These are phyloP conservation scores for Leptinotarsa tumamoca DNA, from an alignment of 2,888 invertebrate species.

Conservation along the genomic window DNA sequence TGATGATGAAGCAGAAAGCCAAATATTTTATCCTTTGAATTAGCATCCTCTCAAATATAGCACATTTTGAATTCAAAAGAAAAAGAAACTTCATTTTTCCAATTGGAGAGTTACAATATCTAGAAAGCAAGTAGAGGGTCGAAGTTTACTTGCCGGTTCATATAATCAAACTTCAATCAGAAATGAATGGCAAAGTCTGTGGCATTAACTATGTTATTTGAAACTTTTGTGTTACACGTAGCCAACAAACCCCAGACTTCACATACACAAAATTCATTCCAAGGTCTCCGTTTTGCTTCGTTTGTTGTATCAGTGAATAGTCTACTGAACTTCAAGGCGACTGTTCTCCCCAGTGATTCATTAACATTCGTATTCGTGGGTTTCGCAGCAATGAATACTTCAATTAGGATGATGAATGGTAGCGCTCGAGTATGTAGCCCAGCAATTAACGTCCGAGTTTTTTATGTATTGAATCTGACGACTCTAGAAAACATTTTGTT, in stretches of 20 bases:
- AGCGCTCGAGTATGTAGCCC: neutral
- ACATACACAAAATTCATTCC: neutral
- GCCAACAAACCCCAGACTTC: neutral
- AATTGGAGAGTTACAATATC: too few species aligned
- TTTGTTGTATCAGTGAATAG: conserved; percentile 4
- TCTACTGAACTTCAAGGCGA: neutral
- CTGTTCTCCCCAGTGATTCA: neutral
- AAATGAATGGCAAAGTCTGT: neutral
- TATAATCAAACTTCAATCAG: neutral
- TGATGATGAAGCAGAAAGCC: too few species aligned
- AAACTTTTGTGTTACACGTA: neutral
- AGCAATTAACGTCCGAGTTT: too few species aligned
- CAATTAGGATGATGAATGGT: neutral
- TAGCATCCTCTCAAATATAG: too few species aligned
- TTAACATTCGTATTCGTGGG: conserved; percentile 3
- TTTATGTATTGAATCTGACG: too few species aligned
- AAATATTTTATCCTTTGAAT: too few species aligned
- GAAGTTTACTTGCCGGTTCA: neutral
- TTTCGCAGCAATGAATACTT: neutral
- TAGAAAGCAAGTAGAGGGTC: too few species aligned
- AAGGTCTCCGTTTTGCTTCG: neutral
- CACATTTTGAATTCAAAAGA: too few species aligned
- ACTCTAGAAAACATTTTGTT: too few species aligned
- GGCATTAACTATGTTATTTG: neutral
- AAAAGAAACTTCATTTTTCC: too few species aligned